Conservation (phyloP, 2,888 invertebrate species). For the Tridacna gigas region DNA sequence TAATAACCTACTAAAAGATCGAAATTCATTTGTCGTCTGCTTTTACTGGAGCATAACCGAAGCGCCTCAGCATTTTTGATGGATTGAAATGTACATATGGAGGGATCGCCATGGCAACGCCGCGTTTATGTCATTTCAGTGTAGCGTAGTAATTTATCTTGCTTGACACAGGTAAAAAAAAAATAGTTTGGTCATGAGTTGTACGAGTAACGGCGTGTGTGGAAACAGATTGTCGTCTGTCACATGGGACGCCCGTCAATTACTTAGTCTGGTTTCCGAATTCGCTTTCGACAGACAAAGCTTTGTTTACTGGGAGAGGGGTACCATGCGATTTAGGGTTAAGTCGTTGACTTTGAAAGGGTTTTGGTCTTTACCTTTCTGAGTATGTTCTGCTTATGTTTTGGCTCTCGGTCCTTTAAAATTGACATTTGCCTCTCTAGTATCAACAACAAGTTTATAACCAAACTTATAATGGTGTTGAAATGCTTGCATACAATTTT, state of each 20-base stretch:
- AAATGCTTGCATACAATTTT: too few species aligned
- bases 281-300: neutral
- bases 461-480: too few species aligned
- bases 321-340: too few species aligned
- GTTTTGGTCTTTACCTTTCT: too few species aligned
- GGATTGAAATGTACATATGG: constrained; percentile 62
- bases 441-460: too few species aligned
- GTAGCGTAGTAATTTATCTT: constrained; percentile 57
- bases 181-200: constrained; percentile 22
- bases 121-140: constrained; percentile 61
- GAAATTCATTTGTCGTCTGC: neutral
- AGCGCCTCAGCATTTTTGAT: constrained; percentile 41
- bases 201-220: neutral
- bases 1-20: too few species aligned
- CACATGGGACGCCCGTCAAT: constrained; percentile 2
- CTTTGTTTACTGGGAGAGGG: too few species aligned
- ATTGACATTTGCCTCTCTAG: too few species aligned
- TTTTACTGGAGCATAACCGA: constrained; percentile 49
- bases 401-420: too few species aligned
- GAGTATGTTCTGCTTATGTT: too few species aligned
- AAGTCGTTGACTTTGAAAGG: too few species aligned
- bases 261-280: neutral
- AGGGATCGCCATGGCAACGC: constrained; percentile 56
- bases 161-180: constrained; percentile 49
- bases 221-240: constrained; percentile 10